Base-by-base conservation (phyloP, 2,888 invertebrate genomes). In the Dione juno region DNA sequence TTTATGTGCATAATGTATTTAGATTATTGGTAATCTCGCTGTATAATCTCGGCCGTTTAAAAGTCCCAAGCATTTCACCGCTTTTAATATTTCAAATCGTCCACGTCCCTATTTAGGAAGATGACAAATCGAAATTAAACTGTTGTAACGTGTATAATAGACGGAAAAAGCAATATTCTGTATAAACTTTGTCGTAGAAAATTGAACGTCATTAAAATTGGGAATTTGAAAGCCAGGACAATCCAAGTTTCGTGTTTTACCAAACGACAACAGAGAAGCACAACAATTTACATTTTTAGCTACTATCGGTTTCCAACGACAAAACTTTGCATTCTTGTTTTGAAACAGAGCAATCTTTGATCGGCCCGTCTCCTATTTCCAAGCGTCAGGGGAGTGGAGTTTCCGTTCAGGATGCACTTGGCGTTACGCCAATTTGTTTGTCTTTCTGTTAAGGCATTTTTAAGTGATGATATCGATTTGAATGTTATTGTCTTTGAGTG, bases 221-320 rank as follows among this genome's bases (percentile, higher is more conserved):
- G 67, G 58, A 82, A 88, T 85, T 80, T 79, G 80, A 82, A 84
- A 83, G 84, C 82, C 78, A 78, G 80, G 57, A 57, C 57, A 40
- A 37, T 57, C 37, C 57, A 81, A 84, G 83, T 83, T 81, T 73
- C 77, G 75, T 74, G 74, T 75, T 79, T 75, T 69, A 67, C 48
- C 58, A 37, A 71, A 76, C 77, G 77, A 79, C 83, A 82, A 76
- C 84, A 79, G 78, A 78, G 79, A 81, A 84, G 81, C 82, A 82
- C 81, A 84, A 85, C 86, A 85, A 88, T 89, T 89, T 88, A 84
- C 86, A 89, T 88, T 88, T 88, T 88, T 88, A 84, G 81, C 85
- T 83, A 79, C 81, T 85, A 84, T 86, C 83, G 80, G 79, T 82
- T 81, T 82, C 82, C 77, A 81, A 85, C 84, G 85, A 83, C 85